Evolutionary conservation across 2,888 invertebrate genomes (phyloP).

Genomic region (Apamea crenata): DNA sequence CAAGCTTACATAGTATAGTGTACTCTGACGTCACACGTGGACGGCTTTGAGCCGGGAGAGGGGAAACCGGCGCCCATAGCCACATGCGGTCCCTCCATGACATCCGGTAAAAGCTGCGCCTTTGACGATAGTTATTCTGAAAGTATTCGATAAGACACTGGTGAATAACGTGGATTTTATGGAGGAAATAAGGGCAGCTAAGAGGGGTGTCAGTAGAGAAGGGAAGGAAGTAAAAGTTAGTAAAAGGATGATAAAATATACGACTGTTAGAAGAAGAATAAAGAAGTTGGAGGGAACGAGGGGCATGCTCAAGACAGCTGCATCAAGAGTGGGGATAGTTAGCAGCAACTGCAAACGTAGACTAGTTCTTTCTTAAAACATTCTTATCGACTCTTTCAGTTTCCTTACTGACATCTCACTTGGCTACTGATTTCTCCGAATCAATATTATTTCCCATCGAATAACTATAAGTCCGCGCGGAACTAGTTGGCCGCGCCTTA

Average conservation of each 20-base stretch:
- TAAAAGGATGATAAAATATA: not conserved
- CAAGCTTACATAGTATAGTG: constrained; percentile 3
- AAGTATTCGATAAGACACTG: constrained; percentile 12
- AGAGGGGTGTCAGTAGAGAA: not conserved
- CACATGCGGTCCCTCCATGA: constrained; percentile 54
- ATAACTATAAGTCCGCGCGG: too few species aligned
- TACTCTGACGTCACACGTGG: constrained; percentile 14
- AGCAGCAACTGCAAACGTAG: too few species aligned
- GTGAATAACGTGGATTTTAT: not conserved
- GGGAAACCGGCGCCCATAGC: constrained; percentile 16
- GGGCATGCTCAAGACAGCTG: too few species aligned
- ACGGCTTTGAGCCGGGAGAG: constrained; percentile 21
- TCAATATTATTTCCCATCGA: too few species aligned
- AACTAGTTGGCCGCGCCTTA: too few species aligned
- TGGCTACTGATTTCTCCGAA: too few species aligned
- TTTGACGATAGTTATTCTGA: constrained; percentile 42
- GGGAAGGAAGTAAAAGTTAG: not conserved
- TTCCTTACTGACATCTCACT: too few species aligned
- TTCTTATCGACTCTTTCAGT: too few species aligned
- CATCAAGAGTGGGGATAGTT: too few species aligned
- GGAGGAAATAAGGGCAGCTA: not conserved
- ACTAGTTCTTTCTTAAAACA: too few species aligned
- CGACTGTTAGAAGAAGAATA: too few species aligned
- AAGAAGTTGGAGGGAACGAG: too few species aligned
- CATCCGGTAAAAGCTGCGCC: constrained; percentile 57